Evolutionary conservation across 2,113 vertebrate species (phyloP), one percentile per base, ranked within the genome.

Genomic region (Xiphias gladius): DNA sequence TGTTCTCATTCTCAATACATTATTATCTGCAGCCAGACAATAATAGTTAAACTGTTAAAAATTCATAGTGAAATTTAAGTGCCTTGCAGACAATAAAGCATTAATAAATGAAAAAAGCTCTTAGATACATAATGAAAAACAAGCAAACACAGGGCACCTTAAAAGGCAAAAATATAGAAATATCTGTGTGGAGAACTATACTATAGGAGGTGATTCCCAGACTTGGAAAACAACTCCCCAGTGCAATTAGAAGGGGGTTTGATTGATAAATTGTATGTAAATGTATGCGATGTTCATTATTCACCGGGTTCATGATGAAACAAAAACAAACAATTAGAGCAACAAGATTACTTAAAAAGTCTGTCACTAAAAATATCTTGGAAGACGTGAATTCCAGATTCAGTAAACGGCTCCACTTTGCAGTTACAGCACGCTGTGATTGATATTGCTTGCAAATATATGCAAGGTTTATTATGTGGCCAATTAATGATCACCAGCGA

Each of bases 321-420:
- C 79, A 83, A 86, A 82, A 39, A 82, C 71, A 84, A 83, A 85
- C 59, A 84, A 83, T 85, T 79, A 86, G 17, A 59, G 67, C 37
- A 52, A 76, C 24, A 20, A 1, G 13, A 67, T 66, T 57, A 30
- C 59, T 83, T 57, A 20, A 62, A 52, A 73, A 65, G 26, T 50
- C 66, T 28, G 26, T 24, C 52, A 76, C 1, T 1, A 37, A 22
- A 30, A 39, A 43, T 4, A 41, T 52, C 19, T 32, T 6, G n/a
- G 22, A 48, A 19, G 58, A 82, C 35, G 32, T 62, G 59, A 50
- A 52, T 43, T 59, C 28, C 20, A 14, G 64, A 80, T 59, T 76
- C 63, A 14, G 68, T 52, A 68, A 50, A 69, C 67, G 1, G 35
- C 68, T 41, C 39, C 32, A 19, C 54, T 48, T 12, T 57, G 20